Percentiles rank a stretch among this genome's conserved stretches.
phyloP scores from a whole-genome alignment of 2,888 invertebrate species.

The Cantharis nigra region DNA sequence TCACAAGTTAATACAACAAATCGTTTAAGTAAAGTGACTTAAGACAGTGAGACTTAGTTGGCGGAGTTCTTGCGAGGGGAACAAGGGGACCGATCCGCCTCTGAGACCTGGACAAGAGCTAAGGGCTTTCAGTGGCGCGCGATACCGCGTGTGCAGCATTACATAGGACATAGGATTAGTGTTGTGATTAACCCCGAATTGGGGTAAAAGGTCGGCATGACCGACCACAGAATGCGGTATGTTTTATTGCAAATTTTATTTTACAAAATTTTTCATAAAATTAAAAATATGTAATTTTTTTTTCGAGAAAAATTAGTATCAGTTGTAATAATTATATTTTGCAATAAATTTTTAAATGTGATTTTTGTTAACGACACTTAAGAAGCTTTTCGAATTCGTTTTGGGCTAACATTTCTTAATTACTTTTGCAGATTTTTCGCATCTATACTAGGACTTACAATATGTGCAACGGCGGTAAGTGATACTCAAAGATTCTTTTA shows the following conservation, averaged over 20 bases:
- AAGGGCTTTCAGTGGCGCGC: constrained; percentile 56
- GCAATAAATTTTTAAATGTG: background rate
- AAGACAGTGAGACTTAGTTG: constrained; percentile 41
- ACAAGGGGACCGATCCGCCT: constrained; percentile 46
- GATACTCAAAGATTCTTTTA: constrained; percentile 8
- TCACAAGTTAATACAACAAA: background rate
- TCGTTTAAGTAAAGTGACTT: constrained; percentile 36
- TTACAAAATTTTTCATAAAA: background rate
- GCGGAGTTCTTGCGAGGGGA: constrained; percentile 46
- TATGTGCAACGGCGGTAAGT: constrained; percentile 59
- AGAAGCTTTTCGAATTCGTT: background rate
- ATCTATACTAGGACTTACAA: constrained; percentile 56
- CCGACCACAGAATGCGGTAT: constrained; percentile 53
- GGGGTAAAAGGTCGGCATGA: constrained; percentile 52
- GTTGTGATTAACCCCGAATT: constrained; percentile 46
- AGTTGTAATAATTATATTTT: background rate
- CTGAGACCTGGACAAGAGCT: constrained; percentile 48
- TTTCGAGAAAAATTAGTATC: background rate
- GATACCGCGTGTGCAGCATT: constrained; percentile 53
- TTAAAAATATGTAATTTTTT: constrained; percentile 7
- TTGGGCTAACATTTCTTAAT: constrained; percentile 19
- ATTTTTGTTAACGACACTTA: background rate
- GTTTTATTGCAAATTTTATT: constrained; percentile 35
- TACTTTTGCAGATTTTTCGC: constrained; percentile 58
- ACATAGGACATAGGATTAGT: constrained; percentile 49